Base-by-base conservation (phyloP, 1,140 invertebrate genomes). In the Anoplolepis gracilipes region DNA sequence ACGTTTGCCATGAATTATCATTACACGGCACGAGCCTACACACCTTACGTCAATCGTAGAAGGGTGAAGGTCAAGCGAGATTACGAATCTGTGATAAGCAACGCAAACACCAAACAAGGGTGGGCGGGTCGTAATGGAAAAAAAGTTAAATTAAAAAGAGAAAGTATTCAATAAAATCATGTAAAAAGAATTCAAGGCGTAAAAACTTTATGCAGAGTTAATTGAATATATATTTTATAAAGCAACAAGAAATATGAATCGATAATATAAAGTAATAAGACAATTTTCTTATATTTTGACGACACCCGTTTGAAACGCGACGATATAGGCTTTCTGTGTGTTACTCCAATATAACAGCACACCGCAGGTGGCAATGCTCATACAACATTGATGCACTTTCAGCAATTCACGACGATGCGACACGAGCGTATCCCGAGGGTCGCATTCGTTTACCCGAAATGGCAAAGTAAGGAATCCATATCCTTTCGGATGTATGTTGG, bases 1-100 rank as follows among this genome's bases (percentile, higher is more conserved):
- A 90, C 89, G 87, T 90, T 91, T 90, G 88, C 78, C 88, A 79
- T 86, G 90, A 88, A 88, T 91, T 88, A 91, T 91, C 90, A 87
- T 87, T 89, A 89, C 81, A 57, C 65, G 86, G 53, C 84, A 70
- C 82, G 88, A 81, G 84, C 46, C 72, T 46, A 61, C 72, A 19
- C 55, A 65, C 61, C 78, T 81, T 65, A 69, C 79, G 61, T 85
- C 82, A 30, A 82, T 85, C 70, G 61, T 62, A 39, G 16, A 7
- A 75, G 30, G 22, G 55, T 64, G 25, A 53, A 79, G 55, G 30
- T 78, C 72, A 55, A 61, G 39, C n/a, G 30, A 82, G 84, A 89
- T 88, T 61, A 62, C n/a, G 49, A 69, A 49, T 78, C 55, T 22
- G 39, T 53, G 87, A 89, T 86, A 81, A 76, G 11, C 8, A n/a